Conservation (phyloP, 2,113 vertebrate species). For the Anarhynchus alexandrinus region DNA sequence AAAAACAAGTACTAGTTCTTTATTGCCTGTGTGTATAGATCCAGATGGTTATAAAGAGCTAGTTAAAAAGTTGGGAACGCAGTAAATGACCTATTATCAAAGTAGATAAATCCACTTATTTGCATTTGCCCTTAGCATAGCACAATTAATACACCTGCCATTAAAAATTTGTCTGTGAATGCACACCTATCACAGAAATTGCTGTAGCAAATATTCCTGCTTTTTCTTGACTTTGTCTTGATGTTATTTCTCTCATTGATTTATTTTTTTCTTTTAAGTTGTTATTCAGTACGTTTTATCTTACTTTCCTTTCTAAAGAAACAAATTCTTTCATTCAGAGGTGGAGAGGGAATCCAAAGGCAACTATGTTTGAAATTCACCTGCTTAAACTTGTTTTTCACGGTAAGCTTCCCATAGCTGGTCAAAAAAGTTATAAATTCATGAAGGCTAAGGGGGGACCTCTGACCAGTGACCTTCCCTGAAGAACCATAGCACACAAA, state of each 20-base stretch:
- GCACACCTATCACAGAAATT: not conserved
- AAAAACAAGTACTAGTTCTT: not conserved
- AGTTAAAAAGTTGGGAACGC: not conserved
- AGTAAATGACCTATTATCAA: not conserved
- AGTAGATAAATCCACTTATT: not conserved
- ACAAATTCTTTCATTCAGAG: not conserved
- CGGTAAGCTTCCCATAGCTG: not conserved
- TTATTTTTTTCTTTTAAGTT: not conserved
- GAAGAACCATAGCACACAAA: not conserved
- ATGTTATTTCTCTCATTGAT: not conserved
- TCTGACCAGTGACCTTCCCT: not conserved
- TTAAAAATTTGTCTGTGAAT: not conserved
- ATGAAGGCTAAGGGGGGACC: not conserved
- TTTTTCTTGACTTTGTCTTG: not conserved
- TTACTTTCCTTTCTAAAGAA: not conserved
- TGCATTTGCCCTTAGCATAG: not conserved
- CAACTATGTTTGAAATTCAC: not conserved
- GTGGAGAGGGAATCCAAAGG: not conserved
- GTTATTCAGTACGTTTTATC: not conserved
- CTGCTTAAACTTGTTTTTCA: not conserved
- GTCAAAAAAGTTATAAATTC: not conserved
- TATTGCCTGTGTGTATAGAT: not conserved
- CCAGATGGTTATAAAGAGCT: not conserved
- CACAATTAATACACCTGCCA: not conserved
- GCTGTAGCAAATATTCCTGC: not conserved